A percentile compares a stretch with the other conserved stretches of the same genome.
These are phyloP conservation scores for Dicentrarchus labrax DNA, from an alignment of 2,113 vertebrate genomes.

Conservation along the genomic window DNA sequence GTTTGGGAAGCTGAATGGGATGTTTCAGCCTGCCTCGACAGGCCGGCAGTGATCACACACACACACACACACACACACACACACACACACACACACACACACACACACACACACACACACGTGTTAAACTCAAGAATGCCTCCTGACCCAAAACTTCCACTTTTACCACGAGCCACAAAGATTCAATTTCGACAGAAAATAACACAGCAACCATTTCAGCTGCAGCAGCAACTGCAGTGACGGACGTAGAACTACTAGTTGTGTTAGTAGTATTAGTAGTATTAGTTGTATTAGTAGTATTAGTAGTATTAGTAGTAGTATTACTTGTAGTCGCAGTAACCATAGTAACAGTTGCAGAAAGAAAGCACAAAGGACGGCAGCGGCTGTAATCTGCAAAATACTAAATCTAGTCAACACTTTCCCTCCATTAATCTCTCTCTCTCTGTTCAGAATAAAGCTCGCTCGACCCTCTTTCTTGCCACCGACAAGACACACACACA, in stretches of 20 bases:
- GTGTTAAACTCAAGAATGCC: slow-evolving; percentile 38
- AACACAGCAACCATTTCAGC: neutral
- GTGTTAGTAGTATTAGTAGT: neutral
- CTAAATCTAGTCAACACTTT: slow-evolving; percentile 8
- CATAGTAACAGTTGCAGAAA: slow-evolving; percentile 32
- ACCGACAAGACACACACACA: neutral
- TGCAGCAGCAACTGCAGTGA: neutral
- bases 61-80: slow-evolving; percentile 22
- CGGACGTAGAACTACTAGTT: neutral
- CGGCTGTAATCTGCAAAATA: slow-evolving; percentile 46
- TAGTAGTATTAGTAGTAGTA: too few relatives aligned
- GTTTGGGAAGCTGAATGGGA: slow-evolving; percentile 47
- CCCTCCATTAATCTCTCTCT: slow-evolving; percentile 25
- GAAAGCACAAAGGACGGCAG: slow-evolving; percentile 16
- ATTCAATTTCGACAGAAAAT: neutral
- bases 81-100: slow-evolving; percentile 26
- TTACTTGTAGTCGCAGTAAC: slow-evolving; percentile 21
- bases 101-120: slow-evolving; percentile 13
- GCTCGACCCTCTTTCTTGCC: neutral
- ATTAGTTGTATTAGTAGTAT: neutral
- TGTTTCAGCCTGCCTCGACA: slow-evolving; percentile 65
- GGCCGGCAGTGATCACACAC: slow-evolving; percentile 34
- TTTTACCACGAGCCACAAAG: slow-evolving; percentile 14
- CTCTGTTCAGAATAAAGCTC: slow-evolving; percentile 26
- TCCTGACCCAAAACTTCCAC: slow-evolving; percentile 37